A percentile compares a stretch with the other conserved stretches of the same genome.
Conservation (phyloP, 2,113 vertebrate genomes). For the Cynocephalus volans region DNA sequence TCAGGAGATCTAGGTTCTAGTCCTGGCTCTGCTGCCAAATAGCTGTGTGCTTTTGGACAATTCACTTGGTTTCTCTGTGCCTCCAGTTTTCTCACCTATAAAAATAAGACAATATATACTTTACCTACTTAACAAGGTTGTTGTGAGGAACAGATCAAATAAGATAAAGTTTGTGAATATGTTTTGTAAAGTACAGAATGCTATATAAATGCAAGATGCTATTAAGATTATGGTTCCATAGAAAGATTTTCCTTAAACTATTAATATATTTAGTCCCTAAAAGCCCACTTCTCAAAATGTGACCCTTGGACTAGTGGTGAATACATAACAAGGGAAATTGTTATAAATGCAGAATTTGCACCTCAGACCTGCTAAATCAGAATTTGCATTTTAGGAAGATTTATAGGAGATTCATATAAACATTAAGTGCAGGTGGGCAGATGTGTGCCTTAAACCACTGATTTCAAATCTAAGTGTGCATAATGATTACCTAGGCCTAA, state of each 20-base stretch:
- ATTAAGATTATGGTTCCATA: conserved; percentile 41
- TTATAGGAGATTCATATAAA: not conserved
- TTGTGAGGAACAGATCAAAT: conserved; percentile 44
- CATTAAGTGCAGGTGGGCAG: conserved; percentile 8
- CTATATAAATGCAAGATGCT: not conserved
- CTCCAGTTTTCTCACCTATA: conserved; percentile 44
- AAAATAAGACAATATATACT: not conserved
- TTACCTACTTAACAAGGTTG: not conserved
- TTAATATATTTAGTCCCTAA: not conserved
- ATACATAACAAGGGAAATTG: not conserved
- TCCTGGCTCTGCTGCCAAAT: not conserved
- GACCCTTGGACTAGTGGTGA: not conserved
- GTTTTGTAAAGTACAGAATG: conserved; percentile 8
- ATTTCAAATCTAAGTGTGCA: not conserved
- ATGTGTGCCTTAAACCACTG: conserved; percentile 15
- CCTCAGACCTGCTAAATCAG: too few species aligned
- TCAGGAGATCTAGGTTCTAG: not conserved
- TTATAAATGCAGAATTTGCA: conserved; percentile 33
- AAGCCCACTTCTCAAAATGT: conserved; percentile 42
- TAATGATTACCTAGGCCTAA: not conserved
- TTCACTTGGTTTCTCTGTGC: not conserved
- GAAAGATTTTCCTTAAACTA: conserved; percentile 48
- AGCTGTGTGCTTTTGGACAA: conserved; percentile 26
- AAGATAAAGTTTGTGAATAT: conserved; percentile 32
- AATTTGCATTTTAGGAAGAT: not conserved